Evolutionary conservation across 2,113 vertebrate genomes (phyloP), one percentile per base, ranked within the genome.

Genomic region (Cygnus buccinator): DNA sequence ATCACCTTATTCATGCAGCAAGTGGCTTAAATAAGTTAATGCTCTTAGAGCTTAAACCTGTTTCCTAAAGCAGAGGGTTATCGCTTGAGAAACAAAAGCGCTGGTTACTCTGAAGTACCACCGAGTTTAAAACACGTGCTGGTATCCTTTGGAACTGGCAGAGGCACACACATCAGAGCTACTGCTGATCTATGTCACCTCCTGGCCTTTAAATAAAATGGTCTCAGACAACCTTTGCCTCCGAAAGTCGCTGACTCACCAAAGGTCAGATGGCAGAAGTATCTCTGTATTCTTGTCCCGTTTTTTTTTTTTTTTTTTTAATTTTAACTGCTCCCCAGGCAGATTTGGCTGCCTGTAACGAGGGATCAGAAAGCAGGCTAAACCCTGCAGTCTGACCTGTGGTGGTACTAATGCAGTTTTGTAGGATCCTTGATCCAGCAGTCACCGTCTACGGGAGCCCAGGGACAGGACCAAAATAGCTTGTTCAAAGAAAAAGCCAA

Each of bases 71-170:
- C 11, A 86, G 25, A 48, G 58, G 46, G 71, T n/a, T 48, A 31
- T 62, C 35, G 4, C 29, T 61, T 72, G 54, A 22, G 66, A 62
- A 79, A 52, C 55, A 61, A 83, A 65, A 54, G 50, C 1, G 0
- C 63, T 28, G 4, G 37, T 11, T 79, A 55, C n/a, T 5, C 41
- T 33, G 2, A 28, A 75, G 58, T 5, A 55, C 50, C 9, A 17
- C 14, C 23, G 57, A 3, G 31, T 59, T 21, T 25, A 66, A 43
- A 63, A 2, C 29, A 37, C 48, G 1, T 0, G 14, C 7, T 35
- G 20, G 44, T n/a, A 9, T 15, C 58, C 63, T 25, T 11, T 6
- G 43, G 41, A 31, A 37, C 0, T 6, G 57, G 57, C 46, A 92
- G 65, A 23, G 41, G 18, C 23, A 55, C 5, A 13, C 0, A 2